Percentiles rank a stretch among this genome's conserved stretches.
phyloP scores from a whole-genome alignment of 2,113 vertebrate species.

The Thymallus thymallus region DNA sequence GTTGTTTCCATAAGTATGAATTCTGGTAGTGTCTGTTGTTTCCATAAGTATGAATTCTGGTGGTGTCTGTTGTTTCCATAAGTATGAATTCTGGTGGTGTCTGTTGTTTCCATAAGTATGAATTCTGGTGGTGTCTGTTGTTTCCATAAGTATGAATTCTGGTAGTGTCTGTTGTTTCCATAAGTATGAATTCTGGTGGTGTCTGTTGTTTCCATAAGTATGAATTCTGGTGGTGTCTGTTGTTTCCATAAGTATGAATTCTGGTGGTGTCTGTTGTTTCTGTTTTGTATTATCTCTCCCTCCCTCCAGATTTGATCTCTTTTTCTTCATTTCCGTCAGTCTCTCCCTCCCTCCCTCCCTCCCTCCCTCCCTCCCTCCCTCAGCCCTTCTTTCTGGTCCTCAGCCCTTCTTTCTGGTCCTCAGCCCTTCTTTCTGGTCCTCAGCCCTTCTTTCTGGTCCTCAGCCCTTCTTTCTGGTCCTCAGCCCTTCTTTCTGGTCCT shows the following conservation, averaged over 20 bases:
- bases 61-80: conserved; percentile 32
- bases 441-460: conserved; percentile 57
- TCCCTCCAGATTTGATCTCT: no score
- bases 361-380: conserved; percentile 19
- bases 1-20: conserved; percentile 46
- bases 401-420: conserved; percentile 15
- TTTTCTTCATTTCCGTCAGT: no score
- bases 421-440: conserved; percentile 1
- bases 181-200: conserved; percentile 40
- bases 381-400: conserved; percentile 1
- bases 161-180: conserved; percentile 27
- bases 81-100: conserved; percentile 42
- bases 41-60: conserved; percentile 39
- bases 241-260: conserved; percentile 42
- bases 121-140: conserved; percentile 29
- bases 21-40: conserved; percentile 34
- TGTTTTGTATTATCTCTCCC: no score
- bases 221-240: conserved; percentile 34
- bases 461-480: conserved; percentile 64
- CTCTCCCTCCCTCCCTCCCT: neutral
- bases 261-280: conserved; percentile 23
- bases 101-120: conserved; percentile 40
- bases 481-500: conserved; percentile 57
- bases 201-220: conserved; percentile 46
- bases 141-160: conserved; percentile 48